A percentile compares a stretch with the other conserved stretches of the same genome.
phyloP scores from a whole-genome alignment of 2,888 invertebrate genomes.

The Drosophila robusta region DNA sequence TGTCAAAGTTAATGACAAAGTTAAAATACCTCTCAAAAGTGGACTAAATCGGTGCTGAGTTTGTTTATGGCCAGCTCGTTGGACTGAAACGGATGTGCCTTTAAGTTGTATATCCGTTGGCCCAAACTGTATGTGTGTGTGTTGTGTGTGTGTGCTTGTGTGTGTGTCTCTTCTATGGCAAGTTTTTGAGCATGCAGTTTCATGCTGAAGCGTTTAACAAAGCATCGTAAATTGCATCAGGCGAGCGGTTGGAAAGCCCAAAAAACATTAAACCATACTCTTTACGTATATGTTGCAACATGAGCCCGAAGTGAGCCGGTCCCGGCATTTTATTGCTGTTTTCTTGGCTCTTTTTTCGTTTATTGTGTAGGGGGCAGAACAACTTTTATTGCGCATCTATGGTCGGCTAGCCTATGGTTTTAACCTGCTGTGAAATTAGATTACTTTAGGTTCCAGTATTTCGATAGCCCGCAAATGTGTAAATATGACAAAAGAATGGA shows the following conservation, averaged over 20 bases:
- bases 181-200: conserved; percentile 65
- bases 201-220: conserved; percentile 77
- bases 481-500: conserved; percentile 33
- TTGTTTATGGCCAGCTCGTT: conserved; percentile 68
- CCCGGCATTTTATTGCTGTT: conserved; percentile 49
- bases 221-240: conserved; percentile 77
- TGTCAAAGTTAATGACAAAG: neutral
- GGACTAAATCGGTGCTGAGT: conserved; percentile 50
- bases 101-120: conserved; percentile 75
- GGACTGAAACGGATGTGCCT: conserved; percentile 72
- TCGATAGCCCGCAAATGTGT: conserved; percentile 28
- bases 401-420: conserved; percentile 31
- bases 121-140: conserved; percentile 23
- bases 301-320: conserved; percentile 25
- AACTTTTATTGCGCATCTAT: conserved; percentile 35
- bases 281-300: conserved; percentile 22
- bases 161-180: conserved; percentile 18
- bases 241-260: conserved; percentile 45
- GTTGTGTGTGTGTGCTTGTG: conserved; percentile 15
- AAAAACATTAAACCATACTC: conserved; percentile 31
- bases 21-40: neutral
- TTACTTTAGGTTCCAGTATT: conserved; percentile 35
- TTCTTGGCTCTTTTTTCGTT: conserved; percentile 5
- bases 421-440: conserved; percentile 55
- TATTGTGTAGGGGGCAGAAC: conserved; percentile 1